Evolutionary conservation across 2,888 invertebrate genomes (phyloP), one percentile per base, ranked within the genome.

Genomic region (Opisthograptis luteolata): DNA sequence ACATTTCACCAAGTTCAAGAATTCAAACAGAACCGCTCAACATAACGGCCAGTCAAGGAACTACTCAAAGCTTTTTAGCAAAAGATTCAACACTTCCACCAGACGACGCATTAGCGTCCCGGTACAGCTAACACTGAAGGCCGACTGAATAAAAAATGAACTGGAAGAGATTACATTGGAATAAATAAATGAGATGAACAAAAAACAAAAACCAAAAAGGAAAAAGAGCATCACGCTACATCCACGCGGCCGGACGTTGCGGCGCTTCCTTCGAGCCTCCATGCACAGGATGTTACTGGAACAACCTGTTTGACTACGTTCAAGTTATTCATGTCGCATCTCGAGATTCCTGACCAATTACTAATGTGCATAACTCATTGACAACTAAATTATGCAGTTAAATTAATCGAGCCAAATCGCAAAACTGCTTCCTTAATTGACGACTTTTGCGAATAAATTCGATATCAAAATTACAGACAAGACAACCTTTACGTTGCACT

Each of bases 101-200:
- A 73, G 73, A 78, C 80, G 74, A 79, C 78, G 62, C 76, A 74
- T 76, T 75, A 76, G 84, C 89, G 86, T 87, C 88, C 82, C 79
- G 68, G 78, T 87, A 84, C 90, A 91, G 88, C 89, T 90, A 91
- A 85, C 77, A 86, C 88, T 87, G 85, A 89, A 89, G 88, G 88
- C 85, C 86, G 87, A 91, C 87, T 91, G 90, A 88, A 89, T 88
- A 91, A 90, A 90, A 91, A 91, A 87, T 82, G 81, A 87, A 81
- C 85, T 88, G 87, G 88, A 87, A 84, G 87, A 90, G 88, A 91
- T 91, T 91, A 91, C 91, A 90, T 89, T 87, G 91, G 91, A 91
- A 91, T 90, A 91, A 90, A 91, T 90, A 91, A 91, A 91, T 90
- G 90, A 90, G 90, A 89, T 87, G 88, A 90, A 91, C 89, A 88